A percentile compares a stretch with the other conserved stretches of the same genome.
phyloP scores from a whole-genome alignment of 2,797 vertebrate species.

The Toxotes lorentzi region DNA sequence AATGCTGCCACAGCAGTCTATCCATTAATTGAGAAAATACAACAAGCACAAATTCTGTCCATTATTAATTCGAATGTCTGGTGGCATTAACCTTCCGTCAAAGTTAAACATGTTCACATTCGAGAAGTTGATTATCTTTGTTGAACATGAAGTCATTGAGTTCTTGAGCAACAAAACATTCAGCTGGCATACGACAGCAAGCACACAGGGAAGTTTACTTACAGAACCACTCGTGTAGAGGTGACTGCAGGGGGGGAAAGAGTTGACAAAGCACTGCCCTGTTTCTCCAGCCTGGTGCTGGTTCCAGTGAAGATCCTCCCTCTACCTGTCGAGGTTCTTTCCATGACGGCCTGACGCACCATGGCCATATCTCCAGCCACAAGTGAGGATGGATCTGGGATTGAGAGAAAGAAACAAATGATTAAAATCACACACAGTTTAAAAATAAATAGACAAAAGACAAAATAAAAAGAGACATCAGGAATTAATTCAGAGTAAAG shows the following conservation, averaged over 20 bases:
- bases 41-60: constrained; percentile 11
- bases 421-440: background rate
- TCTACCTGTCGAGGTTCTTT: constrained; percentile 57
- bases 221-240: constrained; percentile 81
- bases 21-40: constrained; percentile 7
- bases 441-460: background rate
- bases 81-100: background rate
- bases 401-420: background rate
- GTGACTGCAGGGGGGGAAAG: constrained; percentile 68
- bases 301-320: constrained; percentile 74
- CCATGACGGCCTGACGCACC: constrained; percentile 75
- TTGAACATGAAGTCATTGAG: background rate
- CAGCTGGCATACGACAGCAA: background rate
- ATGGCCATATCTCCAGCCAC: constrained; percentile 81
- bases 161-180: background rate
- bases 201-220: constrained; percentile 45
- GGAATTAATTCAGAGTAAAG: background rate
- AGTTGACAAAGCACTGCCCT: constrained; percentile 58
- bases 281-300: constrained; percentile 69
- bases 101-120: background rate
- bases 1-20: constrained; percentile 12
- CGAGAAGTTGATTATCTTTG: background rate
- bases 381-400: constrained; percentile 74
- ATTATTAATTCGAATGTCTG: constrained; percentile 2
- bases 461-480: background rate